phyloP scores from a whole-genome alignment of 2,888 invertebrate genomes.

The Nomada goodeniana region DNA sequence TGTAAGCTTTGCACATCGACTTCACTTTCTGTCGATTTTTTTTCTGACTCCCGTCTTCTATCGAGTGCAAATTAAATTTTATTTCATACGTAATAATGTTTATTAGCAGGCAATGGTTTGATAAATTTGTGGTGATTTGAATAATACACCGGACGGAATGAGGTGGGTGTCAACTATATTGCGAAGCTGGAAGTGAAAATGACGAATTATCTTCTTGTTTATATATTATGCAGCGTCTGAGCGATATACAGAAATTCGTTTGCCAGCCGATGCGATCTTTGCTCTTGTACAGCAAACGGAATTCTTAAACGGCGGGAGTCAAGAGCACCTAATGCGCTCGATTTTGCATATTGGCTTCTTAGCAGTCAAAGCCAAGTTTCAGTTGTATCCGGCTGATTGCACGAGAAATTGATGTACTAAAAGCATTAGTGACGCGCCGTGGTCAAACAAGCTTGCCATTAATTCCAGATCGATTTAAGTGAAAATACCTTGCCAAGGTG shows the following conservation, averaged over 20 bases:
- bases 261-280: slow-evolving; percentile 5
- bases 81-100: no score
- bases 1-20: no score
- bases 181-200: neutral
- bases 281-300: slow-evolving; percentile 26
- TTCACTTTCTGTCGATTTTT: no score
- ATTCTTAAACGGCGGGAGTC: slow-evolving; percentile 23
- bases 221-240: neutral
- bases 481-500: no score
- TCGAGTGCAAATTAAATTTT: no score
- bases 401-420: neutral
- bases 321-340: slow-evolving; percentile 17
- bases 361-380: slow-evolving; percentile 28
- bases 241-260: slow-evolving; percentile 17
- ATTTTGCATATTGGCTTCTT: slow-evolving; percentile 40
- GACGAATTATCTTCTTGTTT: neutral
- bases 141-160: neutral
- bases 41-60: no score
- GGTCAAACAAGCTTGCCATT: slow-evolving; percentile 12
- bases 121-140: neutral
- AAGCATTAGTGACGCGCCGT: slow-evolving; percentile 4
- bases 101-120: no score
- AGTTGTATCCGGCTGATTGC: slow-evolving; percentile 15
- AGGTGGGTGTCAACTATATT: neutral
- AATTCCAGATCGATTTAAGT: neutral